phyloP scores from a whole-genome alignment of 2,888 invertebrate species.

The Suillia variegata region DNA sequence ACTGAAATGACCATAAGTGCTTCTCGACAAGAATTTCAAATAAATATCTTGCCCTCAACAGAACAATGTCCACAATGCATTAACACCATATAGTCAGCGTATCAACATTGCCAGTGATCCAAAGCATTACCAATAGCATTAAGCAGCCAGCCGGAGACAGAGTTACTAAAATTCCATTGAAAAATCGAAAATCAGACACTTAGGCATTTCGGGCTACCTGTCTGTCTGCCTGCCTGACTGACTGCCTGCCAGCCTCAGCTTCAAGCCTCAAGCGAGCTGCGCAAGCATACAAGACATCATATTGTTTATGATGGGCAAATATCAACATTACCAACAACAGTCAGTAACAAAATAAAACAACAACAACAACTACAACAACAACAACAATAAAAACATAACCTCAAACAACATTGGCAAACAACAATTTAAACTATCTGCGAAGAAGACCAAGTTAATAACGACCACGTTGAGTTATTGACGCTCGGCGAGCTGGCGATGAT shows the following conservation, averaged over 20 bases:
- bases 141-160: too few species aligned
- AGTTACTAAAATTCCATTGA: slow-evolving; percentile 42
- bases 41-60: too few species aligned
- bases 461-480: not conserved
- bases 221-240: not conserved
- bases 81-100: too few species aligned
- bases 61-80: too few species aligned
- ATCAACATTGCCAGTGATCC: too few species aligned
- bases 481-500: not conserved
- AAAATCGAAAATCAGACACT: slow-evolving; percentile 37
- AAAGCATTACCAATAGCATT: too few species aligned
- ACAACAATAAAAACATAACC: slow-evolving; percentile 5
- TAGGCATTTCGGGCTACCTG: slow-evolving; percentile 2
- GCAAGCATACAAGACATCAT: not conserved
- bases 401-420: slow-evolving; percentile 6
- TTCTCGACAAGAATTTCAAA: too few species aligned
- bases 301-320: not conserved
- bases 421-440: not conserved
- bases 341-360: not conserved
- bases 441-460: not conserved
- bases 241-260: not conserved
- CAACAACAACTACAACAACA: not conserved
- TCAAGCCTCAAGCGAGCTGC: too few species aligned
- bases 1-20: too few species aligned
- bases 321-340: too few species aligned